These are phyloP conservation scores for Spatulosminthurus flaviceps DNA, from an alignment of 2,888 invertebrate genomes.

Conservation along the genomic window DNA sequence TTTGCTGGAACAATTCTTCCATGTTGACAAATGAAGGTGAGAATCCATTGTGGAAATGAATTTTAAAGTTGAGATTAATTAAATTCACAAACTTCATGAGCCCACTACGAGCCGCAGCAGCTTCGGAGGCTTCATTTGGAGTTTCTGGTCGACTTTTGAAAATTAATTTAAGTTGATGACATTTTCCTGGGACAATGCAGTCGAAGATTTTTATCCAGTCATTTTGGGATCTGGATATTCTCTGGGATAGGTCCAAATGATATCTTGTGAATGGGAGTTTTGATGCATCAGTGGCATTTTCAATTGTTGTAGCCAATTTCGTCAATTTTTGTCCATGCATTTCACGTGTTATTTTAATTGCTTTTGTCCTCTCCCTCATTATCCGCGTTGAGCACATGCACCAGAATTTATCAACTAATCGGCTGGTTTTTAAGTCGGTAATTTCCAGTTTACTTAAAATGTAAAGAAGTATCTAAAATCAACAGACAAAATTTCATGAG, in stretches of 20 bases:
- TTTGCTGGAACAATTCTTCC: background rate
- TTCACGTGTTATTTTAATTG: constrained; percentile 6
- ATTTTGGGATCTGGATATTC: background rate
- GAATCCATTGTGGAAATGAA: constrained; percentile 18
- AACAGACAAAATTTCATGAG: background rate
- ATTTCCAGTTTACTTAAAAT: background rate
- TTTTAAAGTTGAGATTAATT: background rate
- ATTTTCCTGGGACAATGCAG: background rate
- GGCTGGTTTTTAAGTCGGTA: background rate
- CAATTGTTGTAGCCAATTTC: background rate
- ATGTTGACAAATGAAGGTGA: constrained; percentile 5
- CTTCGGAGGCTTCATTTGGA: background rate
- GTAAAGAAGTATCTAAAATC: background rate
- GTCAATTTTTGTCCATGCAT: background rate
- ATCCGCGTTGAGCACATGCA: background rate
- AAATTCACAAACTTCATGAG: background rate
- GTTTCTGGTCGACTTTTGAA: background rate
- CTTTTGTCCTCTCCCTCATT: background rate
- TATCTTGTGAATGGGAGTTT: constrained; percentile 25
- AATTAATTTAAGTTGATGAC: constrained; percentile 5
- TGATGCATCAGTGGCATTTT: background rate
- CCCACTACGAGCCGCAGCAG: background rate
- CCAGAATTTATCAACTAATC: constrained; percentile 14
- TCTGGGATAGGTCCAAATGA: constrained; percentile 15
- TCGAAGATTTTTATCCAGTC: background rate